Evolutionary conservation across 2,113 vertebrate genomes (phyloP).

Genomic region (Phalacrocorax carbo): DNA sequence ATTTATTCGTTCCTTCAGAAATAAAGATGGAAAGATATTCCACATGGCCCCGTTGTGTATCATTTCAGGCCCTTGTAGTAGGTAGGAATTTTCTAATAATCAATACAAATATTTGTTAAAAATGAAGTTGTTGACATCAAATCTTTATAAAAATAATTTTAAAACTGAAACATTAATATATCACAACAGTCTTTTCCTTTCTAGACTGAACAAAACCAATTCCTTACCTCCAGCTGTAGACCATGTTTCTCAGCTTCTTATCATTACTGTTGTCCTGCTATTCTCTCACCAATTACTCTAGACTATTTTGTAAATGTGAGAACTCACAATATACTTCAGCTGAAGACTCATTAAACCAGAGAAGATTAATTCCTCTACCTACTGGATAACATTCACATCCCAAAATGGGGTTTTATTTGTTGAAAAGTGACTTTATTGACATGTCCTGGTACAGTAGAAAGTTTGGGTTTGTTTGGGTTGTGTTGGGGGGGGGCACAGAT

Average conservation of each 20-base stretch:
- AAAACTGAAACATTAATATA: not conserved
- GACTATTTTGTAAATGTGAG: not conserved
- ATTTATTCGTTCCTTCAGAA: not conserved
- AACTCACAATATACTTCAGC: not conserved
- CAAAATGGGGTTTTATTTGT: not conserved
- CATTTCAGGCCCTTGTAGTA: not conserved
- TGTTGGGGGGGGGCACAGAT: fast-evolving
- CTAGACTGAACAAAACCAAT: not conserved
- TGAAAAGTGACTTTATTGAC: not conserved
- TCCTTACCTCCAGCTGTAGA: not conserved
- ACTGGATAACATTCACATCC: not conserved
- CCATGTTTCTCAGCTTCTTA: not conserved
- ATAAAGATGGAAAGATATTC: not conserved
- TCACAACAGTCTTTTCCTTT: not conserved
- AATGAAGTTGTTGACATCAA: not conserved
- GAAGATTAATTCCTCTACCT: not conserved
- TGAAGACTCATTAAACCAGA: not conserved
- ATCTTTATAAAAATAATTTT: not conserved
- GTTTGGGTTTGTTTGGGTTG: not conserved
- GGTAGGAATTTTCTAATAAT: not conserved
- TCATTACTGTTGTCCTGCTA: not conserved
- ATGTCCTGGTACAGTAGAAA: not conserved
- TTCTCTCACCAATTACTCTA: not conserved
- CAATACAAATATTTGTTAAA: not conserved
- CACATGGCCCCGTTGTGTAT: fast-evolving